Percentiles rank a stretch among this genome's conserved stretches.
Conservation (phyloP, 2,888 invertebrate species). For the Sinopyrophorus schimmeli region DNA sequence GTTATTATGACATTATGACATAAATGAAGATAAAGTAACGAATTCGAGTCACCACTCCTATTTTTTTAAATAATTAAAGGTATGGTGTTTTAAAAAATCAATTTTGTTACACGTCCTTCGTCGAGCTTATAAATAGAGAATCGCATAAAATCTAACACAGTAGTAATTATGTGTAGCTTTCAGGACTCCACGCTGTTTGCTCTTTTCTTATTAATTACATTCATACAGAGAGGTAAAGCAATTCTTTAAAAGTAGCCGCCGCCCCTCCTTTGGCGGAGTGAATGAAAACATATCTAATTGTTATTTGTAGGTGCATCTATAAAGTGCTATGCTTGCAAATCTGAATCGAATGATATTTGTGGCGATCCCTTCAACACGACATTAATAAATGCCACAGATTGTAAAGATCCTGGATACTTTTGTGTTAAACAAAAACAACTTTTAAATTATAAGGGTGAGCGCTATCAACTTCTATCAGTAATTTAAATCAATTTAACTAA, state of each 20-base stretch:
- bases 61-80: neutral
- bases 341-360: neutral
- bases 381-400: neutral
- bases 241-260: neutral
- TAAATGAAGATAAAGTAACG: too few species aligned
- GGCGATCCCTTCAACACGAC: neutral
- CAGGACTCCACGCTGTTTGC: neutral
- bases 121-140: conserved; percentile 5
- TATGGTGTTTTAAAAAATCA: conserved; percentile 6
- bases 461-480: neutral
- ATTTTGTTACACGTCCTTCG: conserved; percentile 1
- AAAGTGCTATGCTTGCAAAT: neutral
- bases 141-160: neutral
- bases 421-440: conserved; percentile 1
- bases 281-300: neutral
- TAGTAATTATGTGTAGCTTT: conserved; percentile 6
- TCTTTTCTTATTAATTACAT: neutral
- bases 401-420: neutral
- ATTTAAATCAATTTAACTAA: too few species aligned
- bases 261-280: neutral
- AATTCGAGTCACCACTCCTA: too few species aligned
- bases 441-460: neutral
- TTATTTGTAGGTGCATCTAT: conserved; percentile 1
- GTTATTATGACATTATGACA: too few species aligned
- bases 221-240: neutral